Evolutionary conservation across 2,113 vertebrate species (phyloP).

Genomic region (Callithrix jacchus): DNA sequence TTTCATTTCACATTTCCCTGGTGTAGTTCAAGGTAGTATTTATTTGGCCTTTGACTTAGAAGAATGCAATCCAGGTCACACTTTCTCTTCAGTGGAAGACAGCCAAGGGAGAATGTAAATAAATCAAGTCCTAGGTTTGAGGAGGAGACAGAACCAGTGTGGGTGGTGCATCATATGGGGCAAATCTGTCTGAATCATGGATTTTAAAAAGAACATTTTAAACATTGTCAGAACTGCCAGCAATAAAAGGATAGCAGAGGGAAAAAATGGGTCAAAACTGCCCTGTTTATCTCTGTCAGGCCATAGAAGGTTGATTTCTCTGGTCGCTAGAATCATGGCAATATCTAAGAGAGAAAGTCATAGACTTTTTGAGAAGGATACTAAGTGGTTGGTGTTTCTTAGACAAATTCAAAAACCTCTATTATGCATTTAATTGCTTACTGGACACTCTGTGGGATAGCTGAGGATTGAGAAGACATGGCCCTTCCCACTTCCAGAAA

Average conservation of each 20-base stretch:
- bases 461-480: neutral
- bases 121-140: conserved; percentile 47
- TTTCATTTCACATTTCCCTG: conserved; percentile 62
- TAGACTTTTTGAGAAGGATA: neutral
- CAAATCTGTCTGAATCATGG: conserved; percentile 50
- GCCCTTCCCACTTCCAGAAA: neutral
- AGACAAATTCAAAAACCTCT: conserved; percentile 22
- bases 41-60: conserved; percentile 68
- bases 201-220: conserved; percentile 55
- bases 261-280: neutral
- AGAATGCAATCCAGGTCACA: conserved; percentile 47
- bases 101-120: conserved; percentile 62
- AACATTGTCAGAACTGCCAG: conserved; percentile 21
- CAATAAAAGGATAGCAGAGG: neutral
- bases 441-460: neutral
- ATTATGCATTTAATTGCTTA: neutral
- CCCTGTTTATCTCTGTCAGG: neutral
- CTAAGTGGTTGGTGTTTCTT: neutral
- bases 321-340: neutral
- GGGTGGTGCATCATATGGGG: conserved; percentile 44
- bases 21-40: conserved; percentile 50
- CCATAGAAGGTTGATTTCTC: neutral
- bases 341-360: neutral
- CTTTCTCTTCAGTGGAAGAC: conserved; percentile 51
- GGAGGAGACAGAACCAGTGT: conserved; percentile 44